Evolutionary conservation across 2,113 vertebrate species (phyloP), one percentile per base, ranked within the genome.

Genomic region (Myrmophylax atrothorax): DNA sequence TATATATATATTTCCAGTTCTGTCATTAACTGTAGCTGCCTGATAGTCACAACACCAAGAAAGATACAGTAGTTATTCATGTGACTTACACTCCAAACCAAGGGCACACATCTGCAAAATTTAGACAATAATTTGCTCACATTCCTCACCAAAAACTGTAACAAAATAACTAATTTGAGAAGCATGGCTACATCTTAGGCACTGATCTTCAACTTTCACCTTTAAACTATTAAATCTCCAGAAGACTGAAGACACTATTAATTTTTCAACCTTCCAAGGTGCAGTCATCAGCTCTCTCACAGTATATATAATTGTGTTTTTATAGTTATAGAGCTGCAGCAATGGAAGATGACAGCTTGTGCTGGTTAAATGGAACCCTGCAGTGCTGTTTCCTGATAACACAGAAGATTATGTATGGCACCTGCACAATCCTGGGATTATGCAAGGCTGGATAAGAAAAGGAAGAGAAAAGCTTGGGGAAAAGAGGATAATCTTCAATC

Each of bases 271-370:
- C 9, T 93, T 87, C 18, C 18, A 70, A 86, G 67, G 59, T 76
- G 52, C 28, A 44, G 47, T 70, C 75, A 80, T 90, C 59, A 94
- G 35, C n/a, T 42, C 44, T 86, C 60, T 52, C 67, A 63, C 47
- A 31, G 50, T 86, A 47, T 49, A 28, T 67, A 7, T 85, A 93
- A 84, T 90, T 90, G 68, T 56, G 52, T 95, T 96, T 93, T 90
- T 74, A 47, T 67, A 60, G 55, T 59, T 93, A 70, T 14, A 84
- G 80, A 84, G 37, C 66, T 69, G n/a, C 53, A 89, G 25, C 77
- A 82, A 50, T 75, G 44, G 62, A 93, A 91, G 69, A 46, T 0
- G 4, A 75, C 95, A 94, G 38, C 44, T 94, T 94, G 77, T 58
- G 58, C 35, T 63, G 28, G 33, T 87, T 95, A 87, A 89, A 91